These are phyloP conservation scores for Lasiurus borealis DNA, from an alignment of 2,113 vertebrate genomes.

Conservation along the genomic window DNA sequence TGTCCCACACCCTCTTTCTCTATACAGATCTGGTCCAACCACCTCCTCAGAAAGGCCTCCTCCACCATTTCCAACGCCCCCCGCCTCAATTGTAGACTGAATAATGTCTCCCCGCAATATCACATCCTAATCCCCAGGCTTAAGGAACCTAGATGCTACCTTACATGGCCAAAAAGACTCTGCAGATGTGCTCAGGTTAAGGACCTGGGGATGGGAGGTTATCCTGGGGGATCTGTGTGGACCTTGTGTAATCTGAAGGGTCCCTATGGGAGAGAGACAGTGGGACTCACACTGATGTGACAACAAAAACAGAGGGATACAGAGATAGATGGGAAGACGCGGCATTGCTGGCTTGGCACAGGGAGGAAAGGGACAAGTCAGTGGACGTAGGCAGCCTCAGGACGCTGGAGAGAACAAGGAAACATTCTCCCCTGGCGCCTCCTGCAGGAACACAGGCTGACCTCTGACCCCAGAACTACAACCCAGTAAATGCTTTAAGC, in stretches of 20 bases:
- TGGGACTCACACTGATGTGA: neutral
- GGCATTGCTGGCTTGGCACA: neutral
- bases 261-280: neutral
- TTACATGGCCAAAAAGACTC: neutral
- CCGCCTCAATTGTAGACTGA: neutral
- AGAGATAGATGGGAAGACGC: neutral
- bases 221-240: neutral
- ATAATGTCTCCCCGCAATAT: rapidly evolving
- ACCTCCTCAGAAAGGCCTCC: neutral
- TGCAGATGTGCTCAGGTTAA: neutral
- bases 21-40: neutral
- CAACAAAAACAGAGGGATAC: neutral
- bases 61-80: neutral
- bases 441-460: neutral
- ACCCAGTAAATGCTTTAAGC: neutral
- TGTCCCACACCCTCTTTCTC: neutral
- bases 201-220: neutral
- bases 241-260: neutral
- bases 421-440: neutral
- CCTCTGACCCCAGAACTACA: neutral
- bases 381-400: neutral
- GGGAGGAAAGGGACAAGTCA: neutral
- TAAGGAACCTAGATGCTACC: neutral
- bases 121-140: neutral
- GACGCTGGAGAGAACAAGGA: neutral